phyloP scores from a whole-genome alignment of 2,797 vertebrate species.

The Graptemys geographica region DNA sequence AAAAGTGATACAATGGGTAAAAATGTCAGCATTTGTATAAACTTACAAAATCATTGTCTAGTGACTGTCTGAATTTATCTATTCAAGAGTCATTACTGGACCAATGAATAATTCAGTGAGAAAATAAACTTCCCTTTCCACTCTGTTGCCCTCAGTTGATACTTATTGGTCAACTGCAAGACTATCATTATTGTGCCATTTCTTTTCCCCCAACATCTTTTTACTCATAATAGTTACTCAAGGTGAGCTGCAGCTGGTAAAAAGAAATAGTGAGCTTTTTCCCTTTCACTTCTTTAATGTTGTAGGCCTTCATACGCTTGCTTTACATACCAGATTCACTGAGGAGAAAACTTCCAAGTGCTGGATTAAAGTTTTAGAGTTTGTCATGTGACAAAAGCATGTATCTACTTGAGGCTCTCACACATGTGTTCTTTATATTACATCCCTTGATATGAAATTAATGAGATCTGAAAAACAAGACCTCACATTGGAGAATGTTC shows the following conservation, averaged over 20 bases:
- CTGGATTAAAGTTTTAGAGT: not conserved
- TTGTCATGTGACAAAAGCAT: not conserved
- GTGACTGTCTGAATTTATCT: not conserved
- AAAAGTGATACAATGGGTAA: not conserved
- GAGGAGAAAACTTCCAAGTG: not conserved
- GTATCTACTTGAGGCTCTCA: not conserved
- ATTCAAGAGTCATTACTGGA: not conserved
- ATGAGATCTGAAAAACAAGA: not conserved
- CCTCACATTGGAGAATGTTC: not conserved
- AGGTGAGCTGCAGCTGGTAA: not conserved
- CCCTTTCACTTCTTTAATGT: not conserved
- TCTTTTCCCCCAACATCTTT: not conserved
- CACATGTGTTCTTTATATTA: not conserved
- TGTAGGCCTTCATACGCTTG: not conserved
- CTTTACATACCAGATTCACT: not conserved
- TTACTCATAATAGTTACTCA: not conserved
- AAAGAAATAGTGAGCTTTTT: not conserved
- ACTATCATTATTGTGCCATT: not conserved
- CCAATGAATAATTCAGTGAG: not conserved
- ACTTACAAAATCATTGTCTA: not conserved
- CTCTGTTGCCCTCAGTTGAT: not conserved
- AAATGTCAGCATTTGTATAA: not conserved
- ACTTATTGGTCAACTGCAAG: not conserved
- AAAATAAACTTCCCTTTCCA: not conserved
- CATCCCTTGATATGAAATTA: not conserved